phyloP scores from a whole-genome alignment of 2,113 vertebrate genomes.

The Hippotragus niger region DNA sequence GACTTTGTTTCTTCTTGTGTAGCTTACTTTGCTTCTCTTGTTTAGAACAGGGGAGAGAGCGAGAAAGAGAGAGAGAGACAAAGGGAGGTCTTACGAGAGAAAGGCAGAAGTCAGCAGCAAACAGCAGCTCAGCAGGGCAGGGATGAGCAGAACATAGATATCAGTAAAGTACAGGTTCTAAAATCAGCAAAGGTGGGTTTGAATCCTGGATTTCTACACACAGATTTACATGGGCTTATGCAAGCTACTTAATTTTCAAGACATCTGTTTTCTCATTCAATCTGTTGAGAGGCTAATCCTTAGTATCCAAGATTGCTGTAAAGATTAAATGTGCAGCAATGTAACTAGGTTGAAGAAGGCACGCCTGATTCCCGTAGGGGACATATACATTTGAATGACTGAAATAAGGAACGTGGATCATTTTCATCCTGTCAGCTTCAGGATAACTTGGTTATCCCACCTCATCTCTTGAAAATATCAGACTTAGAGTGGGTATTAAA shows the following conservation, averaged over 20 bases:
- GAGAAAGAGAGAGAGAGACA: background rate
- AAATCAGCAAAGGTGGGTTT: background rate
- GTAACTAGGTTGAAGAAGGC: background rate
- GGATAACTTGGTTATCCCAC: background rate
- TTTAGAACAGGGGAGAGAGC: background rate
- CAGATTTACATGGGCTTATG: background rate
- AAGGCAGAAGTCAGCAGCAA: background rate
- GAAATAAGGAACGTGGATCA: background rate
- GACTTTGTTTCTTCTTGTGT: background rate
- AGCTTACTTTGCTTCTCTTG: background rate
- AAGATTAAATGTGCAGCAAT: background rate
- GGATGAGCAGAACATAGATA: background rate
- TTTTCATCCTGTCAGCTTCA: background rate
- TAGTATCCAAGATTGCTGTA: background rate
- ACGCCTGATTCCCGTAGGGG: background rate
- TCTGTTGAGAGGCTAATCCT: background rate
- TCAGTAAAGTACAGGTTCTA: background rate
- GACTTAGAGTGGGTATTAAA: background rate
- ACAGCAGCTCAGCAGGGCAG: background rate
- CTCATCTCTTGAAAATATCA: background rate
- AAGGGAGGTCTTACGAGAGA: background rate
- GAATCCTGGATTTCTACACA: background rate
- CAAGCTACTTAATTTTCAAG: background rate
- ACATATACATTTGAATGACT: background rate
- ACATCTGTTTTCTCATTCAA: background rate